Evolutionary conservation across 1,140 invertebrate species (phyloP), one percentile per base, ranked within the genome.

Genomic region (Trachymyrmex septentrionalis): DNA sequence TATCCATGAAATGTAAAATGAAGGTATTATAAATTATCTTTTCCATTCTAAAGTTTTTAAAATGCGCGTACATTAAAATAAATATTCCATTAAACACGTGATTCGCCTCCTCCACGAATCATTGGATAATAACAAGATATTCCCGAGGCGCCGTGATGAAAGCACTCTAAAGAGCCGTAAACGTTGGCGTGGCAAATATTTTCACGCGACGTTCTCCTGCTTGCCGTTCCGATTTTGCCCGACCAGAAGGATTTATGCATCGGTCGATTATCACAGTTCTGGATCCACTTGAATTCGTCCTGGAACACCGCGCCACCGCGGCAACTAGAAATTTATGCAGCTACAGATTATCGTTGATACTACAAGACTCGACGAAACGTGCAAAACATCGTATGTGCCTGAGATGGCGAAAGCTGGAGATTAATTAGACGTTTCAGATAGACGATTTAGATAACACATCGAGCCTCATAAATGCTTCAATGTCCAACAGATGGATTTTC

Each of bases 221-320:
- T 86, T 44, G 73, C 75, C n/a, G 55, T 57, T 69, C 82, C 55
- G 77, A 76, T 86, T 72, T 73, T 53, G 55, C 48, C 21, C 57
- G 57, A 38, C 48, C 38, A 27, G 50, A 71, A 63, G 72, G 77
- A 88, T 90, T 90, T 86, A 88, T 82, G 87, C 84, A 50, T 76
- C 71, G 82, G 50, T 88, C 71, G 88, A 90, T 89, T 82, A 88
- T 90, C 88, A 61, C 59, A 50, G 21, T 80, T 34, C 78, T 71
- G 78, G 16, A 69, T 82, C 30, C 85, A 75, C 81, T 57, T 76
- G 86, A 89, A 89, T 89, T 78, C 66, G 44, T 66, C 24, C 66
- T 48, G n/a, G 69, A 63, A 48, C 76, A 21, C 59, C 14, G 24
- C 77, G 24, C 75, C 63, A 55, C 67, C 50, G 38, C 48, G 6